Evolutionary conservation across 2,113 vertebrate genomes (phyloP).

Genomic region (Electrona antarctica): DNA sequence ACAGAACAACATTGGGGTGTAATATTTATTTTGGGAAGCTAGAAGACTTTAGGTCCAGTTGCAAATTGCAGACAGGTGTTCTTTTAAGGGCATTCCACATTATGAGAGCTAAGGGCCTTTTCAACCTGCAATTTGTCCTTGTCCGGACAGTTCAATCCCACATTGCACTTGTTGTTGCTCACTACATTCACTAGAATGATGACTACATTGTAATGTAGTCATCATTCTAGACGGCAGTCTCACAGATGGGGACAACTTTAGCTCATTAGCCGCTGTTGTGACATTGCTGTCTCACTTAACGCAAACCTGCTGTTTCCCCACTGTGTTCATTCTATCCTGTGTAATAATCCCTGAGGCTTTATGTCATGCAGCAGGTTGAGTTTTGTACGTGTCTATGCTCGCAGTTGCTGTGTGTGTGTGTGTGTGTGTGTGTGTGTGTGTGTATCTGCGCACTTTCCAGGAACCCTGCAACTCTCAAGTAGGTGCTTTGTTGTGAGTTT

Average conservation of each 20-base stretch:
- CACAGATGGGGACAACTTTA: neutral
- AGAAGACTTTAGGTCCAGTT: too few relatives aligned
- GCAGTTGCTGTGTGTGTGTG: neutral
- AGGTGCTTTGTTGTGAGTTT: conserved; percentile 33
- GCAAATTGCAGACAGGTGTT: too few relatives aligned
- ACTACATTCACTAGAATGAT: too few relatives aligned
- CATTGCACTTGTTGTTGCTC: too few relatives aligned
- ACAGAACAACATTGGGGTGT: too few relatives aligned
- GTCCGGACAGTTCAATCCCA: too few relatives aligned
- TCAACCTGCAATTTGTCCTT: too few relatives aligned
- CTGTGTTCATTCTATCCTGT: neutral
- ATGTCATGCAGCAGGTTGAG: neutral
- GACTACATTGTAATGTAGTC: too few relatives aligned
- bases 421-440: conserved; percentile 1
- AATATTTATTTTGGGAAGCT: too few relatives aligned
- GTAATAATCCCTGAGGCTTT: neutral
- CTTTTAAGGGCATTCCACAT: too few relatives aligned
- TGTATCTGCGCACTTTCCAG: neutral
- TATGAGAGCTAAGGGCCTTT: too few relatives aligned
- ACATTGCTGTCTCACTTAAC: neutral
- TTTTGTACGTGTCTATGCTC: neutral
- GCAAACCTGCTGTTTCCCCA: neutral
- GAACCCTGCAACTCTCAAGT: conserved; percentile 26
- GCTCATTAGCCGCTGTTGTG: neutral
- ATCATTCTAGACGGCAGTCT: neutral